Base-by-base conservation (phyloP, 2,888 invertebrate genomes). In the Cataglyphis altisquamis region DNA sequence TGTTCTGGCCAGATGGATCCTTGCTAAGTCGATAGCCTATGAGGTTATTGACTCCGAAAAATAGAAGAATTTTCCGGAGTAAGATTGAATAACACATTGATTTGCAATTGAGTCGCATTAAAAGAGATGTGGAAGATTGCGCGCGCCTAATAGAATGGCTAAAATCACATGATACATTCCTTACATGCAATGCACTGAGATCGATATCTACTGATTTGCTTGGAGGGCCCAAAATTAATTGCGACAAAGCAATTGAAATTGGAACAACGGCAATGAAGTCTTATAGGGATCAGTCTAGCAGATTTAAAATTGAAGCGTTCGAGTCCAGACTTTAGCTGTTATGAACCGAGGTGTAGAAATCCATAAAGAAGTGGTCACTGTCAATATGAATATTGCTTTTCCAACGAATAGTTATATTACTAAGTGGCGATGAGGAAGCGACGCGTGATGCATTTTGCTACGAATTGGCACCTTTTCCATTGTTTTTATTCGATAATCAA, bases 201-300 rank as follows among this genome's bases (percentile, higher is more conserved):
- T 63, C 32, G 36, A 36, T 63, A 25, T 63, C 21, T 6, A n/a
- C 63, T 25, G 63, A 12, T 18, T n/a, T 63, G 18, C 3, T 36
- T 25, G 63, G 63, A 21, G 12, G 32, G 18, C 21, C 21, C 15
- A 63, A 63, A n/a, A 63, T 63, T 36, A 63, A 63, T 63, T 63
- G 32, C n/a, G 21, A 63, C 29, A 32, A 63, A 15, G 63, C 63
- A 36, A 6, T 21, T 63, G 32, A 63, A 63, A 21, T 25, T 8
- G 63, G 63, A 18, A 36, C n/a, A 36, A 63, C 15, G 15, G 45
- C 45, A 15, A 45, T 45, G 45, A 45, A 45, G 45, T 45, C 45
- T 45, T 15, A 4, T 45, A 45, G 45, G 45, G 45, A 15, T 45
- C 15, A 63, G 29, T 36, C 8, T 32, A 8, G 63, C 18, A 63